Conservation (phyloP, 2,113 vertebrate genomes). For the Nannospalax galili region DNA sequence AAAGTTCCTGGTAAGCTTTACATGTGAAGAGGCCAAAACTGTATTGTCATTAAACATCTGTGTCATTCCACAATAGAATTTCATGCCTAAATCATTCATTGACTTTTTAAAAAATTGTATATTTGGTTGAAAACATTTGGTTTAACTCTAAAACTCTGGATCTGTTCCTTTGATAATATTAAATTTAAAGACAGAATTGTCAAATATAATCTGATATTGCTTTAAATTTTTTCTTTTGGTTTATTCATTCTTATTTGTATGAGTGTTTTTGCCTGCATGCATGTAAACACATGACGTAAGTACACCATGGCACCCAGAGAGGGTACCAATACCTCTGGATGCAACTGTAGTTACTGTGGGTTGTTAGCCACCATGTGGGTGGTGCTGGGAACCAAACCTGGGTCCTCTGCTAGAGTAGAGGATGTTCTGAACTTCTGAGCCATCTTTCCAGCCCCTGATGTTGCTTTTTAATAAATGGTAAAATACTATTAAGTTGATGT, state of each 20-base stretch:
- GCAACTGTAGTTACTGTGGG: too few relatives aligned
- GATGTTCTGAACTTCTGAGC: too few relatives aligned
- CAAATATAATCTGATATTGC: neutral
- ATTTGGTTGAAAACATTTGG: neutral
- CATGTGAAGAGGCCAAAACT: neutral
- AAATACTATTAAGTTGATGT: neutral
- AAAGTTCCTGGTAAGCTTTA: neutral
- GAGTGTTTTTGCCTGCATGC: too few relatives aligned
- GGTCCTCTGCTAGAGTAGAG: too few relatives aligned
- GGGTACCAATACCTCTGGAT: too few relatives aligned
- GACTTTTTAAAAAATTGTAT: neutral
- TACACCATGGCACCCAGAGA: too few relatives aligned
- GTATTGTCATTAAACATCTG: neutral
- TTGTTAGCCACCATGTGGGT: too few relatives aligned
- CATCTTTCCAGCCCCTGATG: neutral
- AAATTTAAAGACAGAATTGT: neutral
- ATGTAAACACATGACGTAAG: too few relatives aligned
- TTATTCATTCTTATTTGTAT: too few relatives aligned
- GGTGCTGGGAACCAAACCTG: too few relatives aligned
- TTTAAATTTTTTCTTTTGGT: neutral
- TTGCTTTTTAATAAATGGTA: neutral
- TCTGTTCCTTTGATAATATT: slow-evolving; percentile 20
- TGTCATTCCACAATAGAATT: neutral
- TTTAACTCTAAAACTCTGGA: slow-evolving; percentile 22
- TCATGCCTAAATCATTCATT: slow-evolving; percentile 1